Conservation (phyloP, 2,888 invertebrate genomes). For the Zhengitettix transpicula region DNA sequence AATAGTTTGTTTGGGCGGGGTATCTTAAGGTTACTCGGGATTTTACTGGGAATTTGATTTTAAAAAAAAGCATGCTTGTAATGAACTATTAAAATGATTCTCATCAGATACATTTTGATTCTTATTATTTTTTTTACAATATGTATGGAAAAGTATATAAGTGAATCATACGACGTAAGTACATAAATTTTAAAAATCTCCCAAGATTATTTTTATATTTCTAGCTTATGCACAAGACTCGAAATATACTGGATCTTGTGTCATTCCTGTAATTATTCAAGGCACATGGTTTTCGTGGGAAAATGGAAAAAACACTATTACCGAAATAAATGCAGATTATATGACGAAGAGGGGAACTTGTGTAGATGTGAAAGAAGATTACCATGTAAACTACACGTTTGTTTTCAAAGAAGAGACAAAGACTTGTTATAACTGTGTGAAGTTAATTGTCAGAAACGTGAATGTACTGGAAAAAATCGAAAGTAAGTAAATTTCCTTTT, state of each 20-base stretch:
- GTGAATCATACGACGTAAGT: too few species aligned
- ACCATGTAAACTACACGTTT: slow-evolving; percentile 69
- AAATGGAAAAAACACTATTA: slow-evolving; percentile 64
- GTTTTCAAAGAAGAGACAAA: slow-evolving; percentile 46
- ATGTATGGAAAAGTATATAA: too few species aligned
- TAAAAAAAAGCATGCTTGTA: too few species aligned
- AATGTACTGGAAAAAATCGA: slow-evolving; percentile 82
- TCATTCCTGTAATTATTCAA: slow-evolving; percentile 59
- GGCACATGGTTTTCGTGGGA: slow-evolving; percentile 90
- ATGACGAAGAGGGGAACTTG: slow-evolving; percentile 56
- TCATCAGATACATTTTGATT: too few species aligned
- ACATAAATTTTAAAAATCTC: too few species aligned
- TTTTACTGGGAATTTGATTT: too few species aligned
- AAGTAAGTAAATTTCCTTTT: slow-evolving; percentile 25
- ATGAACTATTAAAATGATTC: too few species aligned
- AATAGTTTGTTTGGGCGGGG: too few species aligned
- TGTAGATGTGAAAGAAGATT: slow-evolving; percentile 52
- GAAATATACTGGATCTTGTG: slow-evolving; percentile 28
- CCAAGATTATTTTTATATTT: too few species aligned
- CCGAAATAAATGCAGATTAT: slow-evolving; percentile 61
- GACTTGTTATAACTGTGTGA: slow-evolving; percentile 70
- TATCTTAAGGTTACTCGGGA: too few species aligned
- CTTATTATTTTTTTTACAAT: too few species aligned
- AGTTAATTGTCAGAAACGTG: slow-evolving; percentile 66
- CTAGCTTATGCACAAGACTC: too few species aligned